Percentiles rank a stretch among this genome's conserved stretches.
Evolutionary conservation across 2,888 invertebrate genomes (phyloP).

Genomic region (Zhuqinia jingwanae): DNA sequence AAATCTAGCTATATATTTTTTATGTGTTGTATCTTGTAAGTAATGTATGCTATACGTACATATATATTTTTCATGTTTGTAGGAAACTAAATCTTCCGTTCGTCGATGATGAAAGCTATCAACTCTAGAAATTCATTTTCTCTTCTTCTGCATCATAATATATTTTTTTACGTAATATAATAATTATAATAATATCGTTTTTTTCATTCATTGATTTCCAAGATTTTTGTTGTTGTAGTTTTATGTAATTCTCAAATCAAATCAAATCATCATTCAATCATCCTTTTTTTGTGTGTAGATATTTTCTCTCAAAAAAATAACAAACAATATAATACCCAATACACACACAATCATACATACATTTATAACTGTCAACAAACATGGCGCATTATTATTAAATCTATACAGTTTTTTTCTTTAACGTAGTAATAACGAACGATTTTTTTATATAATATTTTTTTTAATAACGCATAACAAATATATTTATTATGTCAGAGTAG

Average conservation of each 20-base stretch:
- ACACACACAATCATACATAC: no score
- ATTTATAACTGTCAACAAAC: no score
- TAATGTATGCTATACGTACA: background rate
- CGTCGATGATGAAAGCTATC: constrained; percentile 4
- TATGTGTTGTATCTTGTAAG: background rate
- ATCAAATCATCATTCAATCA: no score
- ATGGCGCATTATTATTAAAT: constrained; percentile 37
- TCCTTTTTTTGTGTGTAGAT: no score
- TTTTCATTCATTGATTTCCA: no score
- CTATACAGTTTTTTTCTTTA: no score
- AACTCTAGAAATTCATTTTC: background rate
- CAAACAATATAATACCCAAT: no score
- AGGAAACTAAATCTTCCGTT: constrained; percentile 45
- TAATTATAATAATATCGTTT: constrained; percentile 29
- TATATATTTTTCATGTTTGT: constrained; percentile 4
- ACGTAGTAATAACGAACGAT: no score
- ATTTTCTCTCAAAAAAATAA: no score
- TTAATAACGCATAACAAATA: no score
- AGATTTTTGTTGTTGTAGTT: background rate
- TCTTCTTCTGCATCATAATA: background rate
- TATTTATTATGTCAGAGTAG: no score
- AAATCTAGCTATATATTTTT: background rate
- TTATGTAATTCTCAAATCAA: background rate
- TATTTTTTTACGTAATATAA: constrained; percentile 6
- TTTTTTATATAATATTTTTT: no score